phyloP scores from a whole-genome alignment of 1,140 invertebrate species.

The Danaus plexippus region DNA sequence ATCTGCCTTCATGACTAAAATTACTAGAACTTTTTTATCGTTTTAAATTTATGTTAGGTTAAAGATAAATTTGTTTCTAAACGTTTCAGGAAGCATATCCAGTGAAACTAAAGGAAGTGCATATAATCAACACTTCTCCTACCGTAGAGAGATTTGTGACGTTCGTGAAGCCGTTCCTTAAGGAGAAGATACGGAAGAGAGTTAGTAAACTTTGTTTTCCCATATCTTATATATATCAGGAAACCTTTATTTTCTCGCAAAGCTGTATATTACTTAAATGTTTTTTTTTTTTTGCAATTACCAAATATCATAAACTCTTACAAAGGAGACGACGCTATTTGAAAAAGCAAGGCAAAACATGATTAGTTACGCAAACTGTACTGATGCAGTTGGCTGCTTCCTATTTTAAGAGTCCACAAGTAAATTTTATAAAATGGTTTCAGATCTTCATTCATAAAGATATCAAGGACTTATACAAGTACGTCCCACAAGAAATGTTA shows the following conservation, averaged over 20 bases:
- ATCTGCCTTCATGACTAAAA: no score
- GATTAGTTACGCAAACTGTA: no score
- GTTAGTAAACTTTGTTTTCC: conserved; percentile 32
- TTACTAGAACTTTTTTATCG: no score
- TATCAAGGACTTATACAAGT: conserved; percentile 81
- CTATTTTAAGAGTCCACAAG: no score
- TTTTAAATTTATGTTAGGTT: no score
- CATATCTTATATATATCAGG: neutral
- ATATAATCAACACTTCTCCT: conserved; percentile 87
- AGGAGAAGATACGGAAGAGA: conserved; percentile 87
- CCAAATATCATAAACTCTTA: no score
- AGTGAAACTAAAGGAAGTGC: conserved; percentile 87
- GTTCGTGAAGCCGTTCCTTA: conserved; percentile 87
- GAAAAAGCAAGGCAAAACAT: no score
- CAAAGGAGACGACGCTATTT: no score
- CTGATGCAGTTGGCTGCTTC: no score
- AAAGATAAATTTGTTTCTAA: no score
- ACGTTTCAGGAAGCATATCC: conserved; percentile 83
- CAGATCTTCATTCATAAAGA: conserved; percentile 82
- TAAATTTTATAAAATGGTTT: conserved; percentile 21
- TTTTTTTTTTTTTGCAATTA: no score
- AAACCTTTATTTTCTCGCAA: neutral
- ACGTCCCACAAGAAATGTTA: conserved; percentile 82
- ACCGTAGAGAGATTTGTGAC: conserved; percentile 86
- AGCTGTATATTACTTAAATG: neutral